These are phyloP conservation scores for Microdon myrmicae DNA, from an alignment of 2,888 invertebrate genomes.

Conservation along the genomic window DNA sequence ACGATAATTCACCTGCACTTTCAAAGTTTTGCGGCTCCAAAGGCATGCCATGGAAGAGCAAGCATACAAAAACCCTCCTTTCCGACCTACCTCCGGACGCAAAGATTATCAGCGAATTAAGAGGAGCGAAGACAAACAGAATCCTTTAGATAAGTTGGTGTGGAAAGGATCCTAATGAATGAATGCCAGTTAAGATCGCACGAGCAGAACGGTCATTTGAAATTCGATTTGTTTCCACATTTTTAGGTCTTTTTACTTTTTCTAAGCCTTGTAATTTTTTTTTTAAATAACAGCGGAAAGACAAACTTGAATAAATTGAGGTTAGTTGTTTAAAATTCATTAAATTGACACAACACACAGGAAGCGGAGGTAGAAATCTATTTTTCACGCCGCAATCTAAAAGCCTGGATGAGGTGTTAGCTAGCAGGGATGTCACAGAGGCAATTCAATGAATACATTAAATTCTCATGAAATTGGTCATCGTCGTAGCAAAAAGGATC, in stretches of 20 bases:
- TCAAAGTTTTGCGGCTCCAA: conserved; percentile 36
- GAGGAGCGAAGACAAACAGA: conserved; percentile 19
- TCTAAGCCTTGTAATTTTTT: too few relatives aligned
- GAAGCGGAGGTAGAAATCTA: conserved; percentile 1
- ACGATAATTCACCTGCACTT: conserved; percentile 45
- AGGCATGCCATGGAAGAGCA: conserved; percentile 4
- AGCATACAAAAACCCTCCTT: conserved; percentile 18
- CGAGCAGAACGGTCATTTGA: background rate
- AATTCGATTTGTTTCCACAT: background rate
- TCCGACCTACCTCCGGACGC: conserved; percentile 29
- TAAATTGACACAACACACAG: conserved; percentile 25
- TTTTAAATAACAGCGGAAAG: background rate
- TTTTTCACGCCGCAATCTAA: conserved; percentile 24
- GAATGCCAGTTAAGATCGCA: conserved; percentile 9
- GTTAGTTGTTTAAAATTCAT: conserved; percentile 34
- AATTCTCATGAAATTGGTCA: conserved; percentile 38
- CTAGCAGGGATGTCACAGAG: conserved; percentile 12
- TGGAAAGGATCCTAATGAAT: conserved; percentile 42
- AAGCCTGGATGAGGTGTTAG: background rate
- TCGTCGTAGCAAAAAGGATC: conserved; percentile 34
- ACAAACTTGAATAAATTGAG: conserved; percentile 1
- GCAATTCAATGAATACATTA: conserved; percentile 47
- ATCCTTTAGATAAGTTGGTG: conserved; percentile 27
- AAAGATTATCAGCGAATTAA: conserved; percentile 43
- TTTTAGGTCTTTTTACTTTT: background rate